These are phyloP conservation scores for Scaptomyza polygonia DNA, from an alignment of 2,888 invertebrate genomes.

Conservation along the genomic window DNA sequence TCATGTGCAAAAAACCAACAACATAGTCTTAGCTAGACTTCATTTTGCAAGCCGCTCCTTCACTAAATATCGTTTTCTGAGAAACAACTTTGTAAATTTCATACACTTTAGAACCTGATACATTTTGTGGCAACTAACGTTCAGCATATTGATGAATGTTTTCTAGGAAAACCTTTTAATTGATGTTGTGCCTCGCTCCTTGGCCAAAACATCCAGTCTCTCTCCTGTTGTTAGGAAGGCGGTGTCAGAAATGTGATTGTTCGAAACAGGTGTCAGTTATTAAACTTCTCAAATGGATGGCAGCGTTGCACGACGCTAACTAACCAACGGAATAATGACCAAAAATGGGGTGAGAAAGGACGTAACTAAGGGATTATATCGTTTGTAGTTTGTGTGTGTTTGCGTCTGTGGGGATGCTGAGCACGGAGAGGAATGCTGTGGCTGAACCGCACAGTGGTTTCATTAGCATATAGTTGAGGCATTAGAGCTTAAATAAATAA, in stretches of 20 bases:
- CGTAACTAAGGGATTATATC: slow-evolving; percentile 17
- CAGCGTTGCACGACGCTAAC: slow-evolving; percentile 7
- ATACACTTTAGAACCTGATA: slow-evolving; percentile 9
- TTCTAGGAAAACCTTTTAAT: slow-evolving; percentile 7
- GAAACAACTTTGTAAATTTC: slow-evolving; percentile 10
- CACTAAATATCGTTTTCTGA: neutral
- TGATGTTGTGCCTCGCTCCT: slow-evolving; percentile 2
- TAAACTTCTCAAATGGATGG: slow-evolving; percentile 28
- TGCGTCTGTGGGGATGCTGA: slow-evolving; percentile 9
- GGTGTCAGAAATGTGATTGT: slow-evolving; percentile 45
- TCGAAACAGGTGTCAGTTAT: slow-evolving; percentile 60
- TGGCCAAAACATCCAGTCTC: neutral
- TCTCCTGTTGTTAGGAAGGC: neutral
- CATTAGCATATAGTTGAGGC: slow-evolving; percentile 71
- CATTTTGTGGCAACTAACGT: slow-evolving; percentile 1
- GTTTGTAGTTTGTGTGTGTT: slow-evolving; percentile 2
- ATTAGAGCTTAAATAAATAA: slow-evolving; percentile 74
- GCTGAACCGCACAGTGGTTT: slow-evolving; percentile 65
- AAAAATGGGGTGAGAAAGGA: slow-evolving; percentile 38
- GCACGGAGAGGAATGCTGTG: slow-evolving; percentile 1
- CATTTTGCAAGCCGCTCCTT: neutral
- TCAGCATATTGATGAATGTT: neutral
- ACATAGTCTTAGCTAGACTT: neutral
- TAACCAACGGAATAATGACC: slow-evolving; percentile 35
- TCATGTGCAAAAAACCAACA: too few relatives aligned